Evolutionary conservation across 2,113 vertebrate species (phyloP).

Genomic region (Beaufortia kweichowensis): DNA sequence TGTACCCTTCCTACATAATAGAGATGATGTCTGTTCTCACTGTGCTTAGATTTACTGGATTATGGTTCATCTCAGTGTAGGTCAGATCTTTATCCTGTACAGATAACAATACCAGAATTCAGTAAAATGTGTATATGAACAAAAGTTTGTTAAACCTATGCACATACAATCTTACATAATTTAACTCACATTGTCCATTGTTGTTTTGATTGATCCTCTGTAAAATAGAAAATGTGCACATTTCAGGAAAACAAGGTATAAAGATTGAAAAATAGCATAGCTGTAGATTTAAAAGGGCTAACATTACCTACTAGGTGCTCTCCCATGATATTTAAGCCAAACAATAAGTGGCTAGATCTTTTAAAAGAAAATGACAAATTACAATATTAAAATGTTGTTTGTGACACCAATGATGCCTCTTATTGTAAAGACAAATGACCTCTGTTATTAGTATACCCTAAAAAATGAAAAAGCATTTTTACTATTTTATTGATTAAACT

Average conservation of each 20-base stretch:
- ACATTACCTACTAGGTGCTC: background rate
- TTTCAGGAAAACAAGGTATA: no score
- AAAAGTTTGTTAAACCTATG: no score
- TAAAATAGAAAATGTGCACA: background rate
- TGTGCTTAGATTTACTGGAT: background rate
- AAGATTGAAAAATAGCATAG: no score
- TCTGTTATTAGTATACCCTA: no score
- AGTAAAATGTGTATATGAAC: background rate
- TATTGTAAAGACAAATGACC: no score
- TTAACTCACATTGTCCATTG: background rate
- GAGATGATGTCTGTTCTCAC: background rate
- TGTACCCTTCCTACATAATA: constrained; percentile 44
- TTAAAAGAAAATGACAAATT: background rate
- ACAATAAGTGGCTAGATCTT: background rate
- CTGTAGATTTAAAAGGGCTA: no score
- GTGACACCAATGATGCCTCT: background rate
- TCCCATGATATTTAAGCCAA: background rate
- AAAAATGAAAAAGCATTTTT: background rate
- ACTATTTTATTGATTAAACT: background rate
- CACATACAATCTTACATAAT: background rate
- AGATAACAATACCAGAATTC: background rate
- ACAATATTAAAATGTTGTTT: background rate
- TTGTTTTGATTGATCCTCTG: background rate
- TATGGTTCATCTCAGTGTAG: background rate
- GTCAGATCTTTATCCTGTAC: background rate